Evolutionary conservation across 92 coral and sea anemone species (phyloP).

Genomic region (Actinernus sp.): DNA sequence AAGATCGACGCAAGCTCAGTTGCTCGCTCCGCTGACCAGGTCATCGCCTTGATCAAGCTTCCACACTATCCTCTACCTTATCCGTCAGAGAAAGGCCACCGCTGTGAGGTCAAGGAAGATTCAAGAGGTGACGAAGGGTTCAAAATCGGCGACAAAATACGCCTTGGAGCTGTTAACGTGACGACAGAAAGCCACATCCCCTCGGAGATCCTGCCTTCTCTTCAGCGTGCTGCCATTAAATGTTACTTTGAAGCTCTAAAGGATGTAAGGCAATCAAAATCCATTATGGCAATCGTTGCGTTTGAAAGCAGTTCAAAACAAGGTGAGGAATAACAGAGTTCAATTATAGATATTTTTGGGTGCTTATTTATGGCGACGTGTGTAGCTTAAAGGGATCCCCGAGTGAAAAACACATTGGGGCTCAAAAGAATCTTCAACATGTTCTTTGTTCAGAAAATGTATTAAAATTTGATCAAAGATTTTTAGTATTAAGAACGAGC

Average conservation of each 20-base stretch:
- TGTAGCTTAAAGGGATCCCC: no score
- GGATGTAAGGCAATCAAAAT: no score
- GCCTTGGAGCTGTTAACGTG: not conserved
- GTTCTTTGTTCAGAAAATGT: no score
- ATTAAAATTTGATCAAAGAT: no score
- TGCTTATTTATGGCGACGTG: no score
- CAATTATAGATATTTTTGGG: no score
- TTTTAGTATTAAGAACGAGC: no score
- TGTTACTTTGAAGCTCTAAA: slow-evolving; percentile 3
- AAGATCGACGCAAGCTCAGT: slow-evolving; percentile 33
- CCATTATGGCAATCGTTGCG: no score
- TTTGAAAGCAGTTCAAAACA: no score
- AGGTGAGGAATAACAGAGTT: no score
- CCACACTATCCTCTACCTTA: not conserved
- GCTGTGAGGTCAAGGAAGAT: not conserved
- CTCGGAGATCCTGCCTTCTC: not conserved
- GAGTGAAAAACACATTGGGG: no score
- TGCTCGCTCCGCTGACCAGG: slow-evolving; percentile 10
- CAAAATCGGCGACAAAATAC: not conserved
- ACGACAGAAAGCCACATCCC: slow-evolving; percentile 6
- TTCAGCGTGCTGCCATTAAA: not conserved
- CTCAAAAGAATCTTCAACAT: no score
- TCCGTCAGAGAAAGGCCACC: not conserved
- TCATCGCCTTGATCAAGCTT: slow-evolving; percentile 3
- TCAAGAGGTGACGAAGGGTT: not conserved